phyloP scores from a whole-genome alignment of 1,140 invertebrate species.

The Solen grandis region DNA sequence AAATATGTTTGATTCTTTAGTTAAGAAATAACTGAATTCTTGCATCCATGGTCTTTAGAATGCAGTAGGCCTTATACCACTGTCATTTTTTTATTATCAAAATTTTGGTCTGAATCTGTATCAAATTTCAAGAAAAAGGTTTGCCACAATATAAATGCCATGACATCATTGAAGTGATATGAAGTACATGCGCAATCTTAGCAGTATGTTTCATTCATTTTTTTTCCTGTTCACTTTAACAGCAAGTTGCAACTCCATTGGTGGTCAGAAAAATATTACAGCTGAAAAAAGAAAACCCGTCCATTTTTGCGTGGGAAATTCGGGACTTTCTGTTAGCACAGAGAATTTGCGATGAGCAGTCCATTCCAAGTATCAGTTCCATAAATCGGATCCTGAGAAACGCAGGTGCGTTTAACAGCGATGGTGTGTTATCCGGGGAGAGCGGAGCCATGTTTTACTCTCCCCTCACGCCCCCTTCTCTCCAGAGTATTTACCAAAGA shows the following conservation, averaged over 20 bases:
- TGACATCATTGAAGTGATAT: background rate
- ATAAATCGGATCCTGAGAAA: constrained; percentile 96
- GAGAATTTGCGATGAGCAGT: constrained; percentile 98
- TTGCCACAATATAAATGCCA: background rate
- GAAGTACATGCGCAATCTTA: background rate
- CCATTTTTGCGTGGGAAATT: constrained; percentile 99
- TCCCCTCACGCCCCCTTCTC: constrained; percentile 30
- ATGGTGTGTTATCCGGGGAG: constrained; percentile 39
- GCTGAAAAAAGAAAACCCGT: constrained; percentile 99
- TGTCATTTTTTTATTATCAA: too few relatives aligned
- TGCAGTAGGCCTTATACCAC: too few relatives aligned
- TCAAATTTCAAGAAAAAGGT: background rate
- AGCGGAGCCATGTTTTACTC: constrained; percentile 28
- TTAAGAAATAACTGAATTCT: too few relatives aligned
- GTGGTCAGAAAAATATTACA: constrained; percentile 99
- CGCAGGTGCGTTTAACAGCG: constrained; percentile 66
- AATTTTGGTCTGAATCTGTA: too few relatives aligned
- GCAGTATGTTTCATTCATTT: background rate
- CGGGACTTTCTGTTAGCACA: constrained; percentile 96
- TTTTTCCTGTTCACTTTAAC: constrained; percentile 22
- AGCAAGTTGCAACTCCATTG: constrained; percentile 98
- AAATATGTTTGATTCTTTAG: too few relatives aligned
- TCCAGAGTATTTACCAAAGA: constrained; percentile 30
- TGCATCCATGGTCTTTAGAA: too few relatives aligned
- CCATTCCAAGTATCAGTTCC: constrained; percentile 98